Evolutionary conservation across 2,888 invertebrate genomes (phyloP), one percentile per base, ranked within the genome.

Genomic region (Brachypalpus laphriformis): DNA sequence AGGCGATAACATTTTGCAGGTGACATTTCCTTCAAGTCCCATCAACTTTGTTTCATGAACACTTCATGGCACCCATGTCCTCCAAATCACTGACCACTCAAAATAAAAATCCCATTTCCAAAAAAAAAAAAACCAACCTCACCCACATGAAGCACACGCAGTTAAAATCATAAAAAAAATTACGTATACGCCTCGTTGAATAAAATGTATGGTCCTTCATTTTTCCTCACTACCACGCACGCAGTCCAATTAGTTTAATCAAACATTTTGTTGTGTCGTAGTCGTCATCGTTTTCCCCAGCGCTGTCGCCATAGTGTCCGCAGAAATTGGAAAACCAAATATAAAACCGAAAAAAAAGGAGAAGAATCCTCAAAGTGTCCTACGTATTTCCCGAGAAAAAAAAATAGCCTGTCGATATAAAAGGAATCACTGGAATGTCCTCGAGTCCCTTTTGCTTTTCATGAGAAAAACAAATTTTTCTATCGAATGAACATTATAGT

Each of bases 181-280:
- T 47, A 20, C 45, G 47, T 47, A 47, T 47, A 47, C 47, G 47
- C 18, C 47, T 47, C 47, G 47, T 20, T 47, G 11, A 47, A 18
- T 47, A 47, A 47, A 47, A 47, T 47, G 18, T 47, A 47, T 47
- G 20, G 9, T 9, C 20, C 11, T 7, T 47, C 47, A 20, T 47
- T 47, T 20, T 47, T 47, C 47, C 8, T 20, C 37, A 20, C 9
- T 11, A 31, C 54, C 16, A 14, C 31, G 40, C 59, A 22, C 45
- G 18, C 20, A 16, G 7, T 37, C 68, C 68, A 68, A 68, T 68
- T 68, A 68, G 68, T 42, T 68, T 68, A 68, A 68, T 68, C 68
- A 68, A 68, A 68, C 68, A 68, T 68, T n/a, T 68, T 31, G 54
- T 25, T 25, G 45, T 61, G 25, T 25, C 61, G 20, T 57, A n/a